These are phyloP conservation scores for Ochlodes sylvanus DNA, from an alignment of 2,888 invertebrate genomes.

Conservation along the genomic window DNA sequence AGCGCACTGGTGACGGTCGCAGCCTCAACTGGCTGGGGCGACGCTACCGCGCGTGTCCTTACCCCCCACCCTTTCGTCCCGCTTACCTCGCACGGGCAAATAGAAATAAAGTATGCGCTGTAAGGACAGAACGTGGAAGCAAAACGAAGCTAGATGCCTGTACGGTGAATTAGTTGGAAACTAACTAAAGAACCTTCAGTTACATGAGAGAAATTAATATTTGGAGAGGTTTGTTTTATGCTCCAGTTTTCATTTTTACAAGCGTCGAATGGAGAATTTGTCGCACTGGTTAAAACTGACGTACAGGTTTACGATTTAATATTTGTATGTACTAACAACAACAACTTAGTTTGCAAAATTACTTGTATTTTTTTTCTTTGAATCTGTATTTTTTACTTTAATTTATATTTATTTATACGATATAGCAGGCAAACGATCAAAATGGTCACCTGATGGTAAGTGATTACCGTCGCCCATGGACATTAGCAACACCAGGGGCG, in stretches of 20 bases:
- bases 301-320: background rate
- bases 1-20: conserved; percentile 63
- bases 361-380: too few species aligned
- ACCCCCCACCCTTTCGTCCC: conserved; percentile 55
- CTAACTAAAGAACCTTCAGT: background rate
- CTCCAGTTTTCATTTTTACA: background rate
- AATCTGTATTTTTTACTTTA: too few species aligned
- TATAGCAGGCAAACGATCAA: too few species aligned
- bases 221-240: background rate
- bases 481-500: too few species aligned
- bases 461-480: too few species aligned
- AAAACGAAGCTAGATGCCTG: conserved; percentile 56
- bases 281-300: background rate
- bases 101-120: conserved; percentile 83
- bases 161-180: conserved; percentile 18
- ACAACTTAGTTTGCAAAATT: too few species aligned
- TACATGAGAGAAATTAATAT: background rate
- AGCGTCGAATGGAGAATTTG: background rate
- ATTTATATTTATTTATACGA: too few species aligned
- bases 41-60: conserved; percentile 79
- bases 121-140: conserved; percentile 75
- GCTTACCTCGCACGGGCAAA: conserved; percentile 79
- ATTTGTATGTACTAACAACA: background rate
- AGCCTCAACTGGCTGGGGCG: conserved; percentile 83
- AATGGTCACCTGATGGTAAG: too few species aligned